Percentiles rank a stretch among this genome's conserved stretches.
Conservation (phyloP, 2,888 invertebrate genomes). For the Enchytraeus crypticus region DNA sequence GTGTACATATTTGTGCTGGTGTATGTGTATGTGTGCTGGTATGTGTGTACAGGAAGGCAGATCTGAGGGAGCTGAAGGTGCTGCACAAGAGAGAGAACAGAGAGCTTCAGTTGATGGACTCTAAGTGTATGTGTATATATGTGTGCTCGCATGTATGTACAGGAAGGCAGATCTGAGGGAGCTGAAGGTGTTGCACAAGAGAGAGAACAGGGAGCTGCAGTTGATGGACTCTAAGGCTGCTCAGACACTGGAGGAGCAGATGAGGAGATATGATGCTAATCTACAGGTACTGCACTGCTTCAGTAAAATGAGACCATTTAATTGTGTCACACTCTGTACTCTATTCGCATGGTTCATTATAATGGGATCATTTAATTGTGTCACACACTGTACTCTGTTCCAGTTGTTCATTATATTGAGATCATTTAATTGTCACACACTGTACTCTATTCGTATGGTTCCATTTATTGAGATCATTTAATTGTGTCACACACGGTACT, state of each 20-base stretch:
- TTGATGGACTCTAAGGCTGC: conserved; percentile 70
- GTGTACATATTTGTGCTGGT: background rate
- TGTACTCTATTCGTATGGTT: too few species aligned
- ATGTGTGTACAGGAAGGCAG: conserved; percentile 66
- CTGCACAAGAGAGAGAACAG: conserved; percentile 97
- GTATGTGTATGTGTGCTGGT: background rate
- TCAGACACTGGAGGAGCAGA: conserved; percentile 68
- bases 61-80: conserved; percentile 90
- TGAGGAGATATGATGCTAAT: conserved; percentile 88
- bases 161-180: conserved; percentile 89
- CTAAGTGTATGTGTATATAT: background rate
- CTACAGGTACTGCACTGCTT: too few species aligned
- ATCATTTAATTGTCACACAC: too few species aligned
- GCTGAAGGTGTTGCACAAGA: conserved; percentile 92
- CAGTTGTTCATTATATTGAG: too few species aligned
- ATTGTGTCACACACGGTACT: too few species aligned
- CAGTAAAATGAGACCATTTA: too few species aligned
- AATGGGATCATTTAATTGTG: too few species aligned
- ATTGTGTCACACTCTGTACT: too few species aligned
- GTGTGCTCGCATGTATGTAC: conserved; percentile 1
- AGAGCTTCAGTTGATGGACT: conserved; percentile 72
- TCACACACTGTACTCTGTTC: too few species aligned
- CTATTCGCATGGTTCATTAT: too few species aligned
- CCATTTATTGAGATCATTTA: too few species aligned
- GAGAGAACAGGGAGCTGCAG: conserved; percentile 96